Evolutionary conservation across 2,888 invertebrate genomes (phyloP), one percentile per base, ranked within the genome.

Genomic region (Metacarcinus magister): DNA sequence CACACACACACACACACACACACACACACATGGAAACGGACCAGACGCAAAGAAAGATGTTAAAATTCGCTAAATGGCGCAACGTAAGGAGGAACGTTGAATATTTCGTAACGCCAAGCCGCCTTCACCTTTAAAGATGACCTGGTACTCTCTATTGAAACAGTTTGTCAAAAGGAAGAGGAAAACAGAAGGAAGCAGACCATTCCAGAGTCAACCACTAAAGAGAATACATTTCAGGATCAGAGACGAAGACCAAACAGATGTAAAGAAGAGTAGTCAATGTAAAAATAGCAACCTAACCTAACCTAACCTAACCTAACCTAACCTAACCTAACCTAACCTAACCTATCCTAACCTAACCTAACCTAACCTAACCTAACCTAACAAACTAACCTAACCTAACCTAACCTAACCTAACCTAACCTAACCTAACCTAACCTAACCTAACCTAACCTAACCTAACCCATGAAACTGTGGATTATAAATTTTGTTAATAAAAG

Each of bases 81-180:
- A 19, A 19, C 60, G 23, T 60, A 60, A 19, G 23, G 60, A 60
- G 60, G 19, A 23, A 60, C 16, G 60, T 60, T 60, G 60, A 60
- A 60, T 60, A 60, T 19, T 60, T 60, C 16, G 19, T 19, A 60
- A 60, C 60, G 23, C 60, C 23, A 23, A 60, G 60, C 60, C 60
- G 60, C 60, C 60, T 60, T 60, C 60, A 60, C 60, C 60, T 60
- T 60, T 60, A 60, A 60, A 60, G 60, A 60, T 60, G 60, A 60
- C 60, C 60, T 60, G 19, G 60, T 60, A 60, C 60, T 60, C 60
- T 23, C 60, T 0, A 60, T 23, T 60, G 60, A 60, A 60, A 23
- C 60, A 23, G 60, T 60, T 23, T 60, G 60, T 60, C 60, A 60
- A 60, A 60, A 60, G 60, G 60, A 19, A 23, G 60, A 60, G 60